Conservation (phyloP, 2,113 vertebrate genomes). For the Hippotragus niger region DNA sequence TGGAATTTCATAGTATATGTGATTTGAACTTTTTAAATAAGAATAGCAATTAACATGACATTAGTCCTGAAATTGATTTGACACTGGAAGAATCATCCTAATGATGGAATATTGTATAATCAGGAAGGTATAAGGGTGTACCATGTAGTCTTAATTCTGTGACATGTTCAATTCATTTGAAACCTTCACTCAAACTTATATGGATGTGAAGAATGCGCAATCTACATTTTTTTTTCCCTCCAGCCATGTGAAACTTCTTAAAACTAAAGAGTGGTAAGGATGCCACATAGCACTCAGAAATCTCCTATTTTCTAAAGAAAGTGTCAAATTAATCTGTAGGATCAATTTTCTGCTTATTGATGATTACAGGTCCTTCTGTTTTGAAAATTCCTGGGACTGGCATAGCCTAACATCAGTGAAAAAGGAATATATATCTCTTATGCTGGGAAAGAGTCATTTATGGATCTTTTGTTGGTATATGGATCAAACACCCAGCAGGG, state of each 20-base stretch:
- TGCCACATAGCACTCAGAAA: background rate
- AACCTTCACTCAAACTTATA: background rate
- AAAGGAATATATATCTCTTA: slow-evolving; percentile 25
- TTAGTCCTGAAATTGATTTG: background rate
- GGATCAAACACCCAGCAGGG: slow-evolving; percentile 72
- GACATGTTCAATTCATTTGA: background rate
- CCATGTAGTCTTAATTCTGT: background rate
- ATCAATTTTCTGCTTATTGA: slow-evolving; percentile 31
- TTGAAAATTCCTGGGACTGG: background rate
- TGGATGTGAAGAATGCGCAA: background rate
- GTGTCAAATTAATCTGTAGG: slow-evolving; percentile 27
- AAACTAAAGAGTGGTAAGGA: background rate
- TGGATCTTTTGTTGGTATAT: slow-evolving; percentile 72
- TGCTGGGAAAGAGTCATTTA: background rate
- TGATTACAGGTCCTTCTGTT: slow-evolving; percentile 8
- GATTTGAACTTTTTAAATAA: background rate
- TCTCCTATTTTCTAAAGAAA: background rate
- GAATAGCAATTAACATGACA: background rate
- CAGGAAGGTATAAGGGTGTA: background rate
- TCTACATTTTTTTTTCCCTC: background rate
- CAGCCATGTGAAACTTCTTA: background rate
- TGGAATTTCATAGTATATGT: background rate
- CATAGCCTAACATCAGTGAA: background rate
- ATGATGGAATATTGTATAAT: background rate
- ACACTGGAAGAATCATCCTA: background rate